Evolutionary conservation across 2,113 vertebrate species (phyloP).

Genomic region (Phalacrocorax pelagicus): DNA sequence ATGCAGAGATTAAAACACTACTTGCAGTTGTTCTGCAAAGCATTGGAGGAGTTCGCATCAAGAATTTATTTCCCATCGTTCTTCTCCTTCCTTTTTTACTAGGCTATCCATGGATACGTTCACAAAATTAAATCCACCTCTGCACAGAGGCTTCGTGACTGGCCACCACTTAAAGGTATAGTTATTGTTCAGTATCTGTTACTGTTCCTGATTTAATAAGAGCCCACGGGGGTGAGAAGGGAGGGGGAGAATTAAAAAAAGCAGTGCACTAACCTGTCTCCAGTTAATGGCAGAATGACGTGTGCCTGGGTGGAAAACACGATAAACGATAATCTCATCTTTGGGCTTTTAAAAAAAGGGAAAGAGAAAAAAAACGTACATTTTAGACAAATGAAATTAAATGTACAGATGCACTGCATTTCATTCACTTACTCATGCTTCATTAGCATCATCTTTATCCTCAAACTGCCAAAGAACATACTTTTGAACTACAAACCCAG

Average conservation of each 20-base stretch:
- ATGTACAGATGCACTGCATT: not conserved
- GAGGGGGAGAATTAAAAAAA: not conserved
- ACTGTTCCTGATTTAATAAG: conserved; percentile 1
- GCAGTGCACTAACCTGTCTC: conserved; percentile 85
- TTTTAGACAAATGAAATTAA: not conserved
- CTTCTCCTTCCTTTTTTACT: not conserved
- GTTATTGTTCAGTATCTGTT: not conserved
- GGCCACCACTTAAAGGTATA: not conserved
- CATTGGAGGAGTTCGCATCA: not conserved
- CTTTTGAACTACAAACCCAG: not conserved
- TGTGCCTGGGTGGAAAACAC: conserved; percentile 87
- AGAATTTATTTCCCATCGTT: not conserved
- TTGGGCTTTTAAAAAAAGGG: conserved; percentile 78
- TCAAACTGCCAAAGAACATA: not conserved
- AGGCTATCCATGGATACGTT: not conserved
- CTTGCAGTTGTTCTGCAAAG: not conserved
- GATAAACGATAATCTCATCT: conserved; percentile 92
- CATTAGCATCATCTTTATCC: not conserved
- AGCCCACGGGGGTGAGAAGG: not conserved
- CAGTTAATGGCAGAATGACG: conserved; percentile 87
- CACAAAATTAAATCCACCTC: not conserved
- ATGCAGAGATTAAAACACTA: not conserved
- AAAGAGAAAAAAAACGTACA: not conserved
- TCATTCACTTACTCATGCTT: not conserved
- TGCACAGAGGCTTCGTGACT: not conserved